These are phyloP conservation scores for Grallaria varia DNA, from an alignment of 2,113 vertebrate species.

Conservation along the genomic window DNA sequence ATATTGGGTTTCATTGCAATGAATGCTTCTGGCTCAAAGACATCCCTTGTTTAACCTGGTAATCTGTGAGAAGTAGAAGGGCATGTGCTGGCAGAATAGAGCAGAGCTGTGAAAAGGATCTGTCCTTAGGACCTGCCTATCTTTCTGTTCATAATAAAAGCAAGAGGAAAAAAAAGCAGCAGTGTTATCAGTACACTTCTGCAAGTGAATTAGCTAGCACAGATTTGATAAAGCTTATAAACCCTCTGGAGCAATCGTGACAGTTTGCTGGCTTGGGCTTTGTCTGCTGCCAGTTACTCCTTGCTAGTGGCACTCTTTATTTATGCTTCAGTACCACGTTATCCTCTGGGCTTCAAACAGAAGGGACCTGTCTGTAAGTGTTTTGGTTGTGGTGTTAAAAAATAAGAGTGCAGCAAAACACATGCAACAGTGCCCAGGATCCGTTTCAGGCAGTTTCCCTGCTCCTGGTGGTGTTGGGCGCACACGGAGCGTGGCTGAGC, in stretches of 20 bases:
- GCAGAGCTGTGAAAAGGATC: constrained; percentile 69
- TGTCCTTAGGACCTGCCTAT: constrained; percentile 81
- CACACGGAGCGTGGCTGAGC: neutral
- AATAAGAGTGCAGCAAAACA: constrained; percentile 72
- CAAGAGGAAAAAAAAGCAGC: constrained; percentile 57
- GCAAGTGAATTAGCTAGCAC: constrained; percentile 87
- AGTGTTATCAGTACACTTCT: constrained; percentile 84
- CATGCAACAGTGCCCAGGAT: constrained; percentile 72
- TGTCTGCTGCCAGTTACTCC: constrained; percentile 87
- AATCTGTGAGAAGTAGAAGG: constrained; percentile 74
- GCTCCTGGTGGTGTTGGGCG: neutral
- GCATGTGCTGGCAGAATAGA: constrained; percentile 74
- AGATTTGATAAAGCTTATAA: constrained; percentile 86
- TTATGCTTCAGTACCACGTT: constrained; percentile 79
- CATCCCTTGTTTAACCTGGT: constrained; percentile 65
- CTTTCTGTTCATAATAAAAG: constrained; percentile 67
- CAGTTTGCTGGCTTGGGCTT: constrained; percentile 76
- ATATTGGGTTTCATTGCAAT: constrained; percentile 5
- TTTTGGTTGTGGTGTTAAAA: constrained; percentile 79
- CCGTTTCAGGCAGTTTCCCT: constrained; percentile 28
- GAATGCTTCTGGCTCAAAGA: constrained; percentile 76
- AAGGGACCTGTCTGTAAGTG: constrained; percentile 80
- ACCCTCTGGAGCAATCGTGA: constrained; percentile 77
- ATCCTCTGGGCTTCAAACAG: constrained; percentile 80
- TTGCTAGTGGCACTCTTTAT: constrained; percentile 81